Evolutionary conservation across 2,797 vertebrate species (phyloP).

Genomic region (Urophycis tenuis): DNA sequence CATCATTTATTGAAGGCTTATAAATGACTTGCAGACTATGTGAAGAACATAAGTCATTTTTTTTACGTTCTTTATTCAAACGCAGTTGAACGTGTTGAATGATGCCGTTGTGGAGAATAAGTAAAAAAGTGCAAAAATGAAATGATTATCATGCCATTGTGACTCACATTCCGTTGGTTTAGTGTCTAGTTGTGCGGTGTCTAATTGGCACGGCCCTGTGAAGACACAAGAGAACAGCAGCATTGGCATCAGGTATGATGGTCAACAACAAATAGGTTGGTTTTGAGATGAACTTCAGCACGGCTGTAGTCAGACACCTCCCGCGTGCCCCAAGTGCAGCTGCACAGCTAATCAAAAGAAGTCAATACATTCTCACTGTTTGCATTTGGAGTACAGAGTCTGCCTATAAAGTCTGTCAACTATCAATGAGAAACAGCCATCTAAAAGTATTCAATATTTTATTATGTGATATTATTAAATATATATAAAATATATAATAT

Average conservation of each 20-base stretch:
- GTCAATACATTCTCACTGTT: neutral
- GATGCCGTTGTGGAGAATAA: neutral
- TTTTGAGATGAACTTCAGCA: neutral
- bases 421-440: neutral
- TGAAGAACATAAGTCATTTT: no score
- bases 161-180: conserved; percentile 60
- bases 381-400: neutral
- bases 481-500: no score
- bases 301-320: no score
- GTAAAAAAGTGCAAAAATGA: neutral
- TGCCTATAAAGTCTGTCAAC: neutral
- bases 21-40: no score
- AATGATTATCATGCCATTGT: neutral
- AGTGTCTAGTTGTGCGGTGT: conserved; percentile 52
- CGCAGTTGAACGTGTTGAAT: neutral
- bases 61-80: no score
- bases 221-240: neutral
- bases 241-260: neutral
- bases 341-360: neutral
- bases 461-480: neutral
- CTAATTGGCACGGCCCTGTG: conserved; percentile 55
- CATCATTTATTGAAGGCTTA: no score
- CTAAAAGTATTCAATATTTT: neutral
- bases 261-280: neutral
- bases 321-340: no score